Percentiles rank a stretch among this genome's conserved stretches.
Evolutionary conservation across 2,888 invertebrate genomes (phyloP).

Genomic region (Keiferia lycopersicella): DNA sequence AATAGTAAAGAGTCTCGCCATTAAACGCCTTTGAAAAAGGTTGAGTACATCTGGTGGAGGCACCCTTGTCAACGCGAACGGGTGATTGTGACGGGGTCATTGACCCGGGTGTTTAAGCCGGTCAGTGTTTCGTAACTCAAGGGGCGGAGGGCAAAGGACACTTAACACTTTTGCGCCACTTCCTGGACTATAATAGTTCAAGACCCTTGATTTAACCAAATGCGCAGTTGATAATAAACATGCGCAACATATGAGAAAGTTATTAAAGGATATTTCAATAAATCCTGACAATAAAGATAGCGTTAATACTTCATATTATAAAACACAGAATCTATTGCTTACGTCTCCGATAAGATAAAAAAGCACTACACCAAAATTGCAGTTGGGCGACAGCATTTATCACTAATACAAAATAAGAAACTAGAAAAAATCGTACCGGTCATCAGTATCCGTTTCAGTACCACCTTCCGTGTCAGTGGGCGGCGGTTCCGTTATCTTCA

Average conservation of each 20-base stretch:
- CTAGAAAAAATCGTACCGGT: neutral
- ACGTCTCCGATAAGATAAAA: neutral
- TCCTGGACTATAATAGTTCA: conserved; percentile 15
- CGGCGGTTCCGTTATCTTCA: conserved; percentile 65
- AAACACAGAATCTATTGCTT: neutral
- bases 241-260: neutral
- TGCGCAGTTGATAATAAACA: neutral
- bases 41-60: conserved; percentile 18
- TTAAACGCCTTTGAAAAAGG: conserved; percentile 17
- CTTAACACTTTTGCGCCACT: conserved; percentile 18
- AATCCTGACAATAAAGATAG: neutral
- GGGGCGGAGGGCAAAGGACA: conserved; percentile 17
- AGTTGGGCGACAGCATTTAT: too few species aligned
- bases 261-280: neutral
- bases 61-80: conserved; percentile 69
- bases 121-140: conserved; percentile 42
- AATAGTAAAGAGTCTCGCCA: conserved; percentile 5
- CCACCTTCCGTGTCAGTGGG: conserved; percentile 39
- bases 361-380: neutral
- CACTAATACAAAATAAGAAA: too few species aligned
- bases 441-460: conserved; percentile 11
- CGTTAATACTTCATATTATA: neutral
- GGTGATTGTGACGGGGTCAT: conserved; percentile 58
- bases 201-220: conserved; percentile 1
- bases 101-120: conserved; percentile 73